Evolutionary conservation across 2,888 invertebrate species (phyloP).

Genomic region (Helicoverpa assulta): DNA sequence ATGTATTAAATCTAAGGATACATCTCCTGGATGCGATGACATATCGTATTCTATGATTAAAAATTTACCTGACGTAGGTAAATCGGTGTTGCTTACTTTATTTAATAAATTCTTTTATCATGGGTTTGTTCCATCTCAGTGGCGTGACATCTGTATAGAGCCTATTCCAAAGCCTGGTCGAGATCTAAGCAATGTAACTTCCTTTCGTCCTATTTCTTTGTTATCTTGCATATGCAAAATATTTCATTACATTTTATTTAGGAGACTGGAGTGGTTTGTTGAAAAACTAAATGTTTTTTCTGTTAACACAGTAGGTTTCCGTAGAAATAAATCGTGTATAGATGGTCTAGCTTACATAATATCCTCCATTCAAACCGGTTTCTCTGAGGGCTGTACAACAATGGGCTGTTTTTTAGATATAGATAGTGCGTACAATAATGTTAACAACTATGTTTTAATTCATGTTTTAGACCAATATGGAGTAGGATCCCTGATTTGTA

Average conservation of each 20-base stretch:
- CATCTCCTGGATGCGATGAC: conserved; percentile 35
- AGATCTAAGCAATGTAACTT: not conserved
- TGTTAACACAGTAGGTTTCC: too few species aligned
- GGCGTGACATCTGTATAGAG: conserved; percentile 3
- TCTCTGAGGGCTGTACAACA: too few species aligned
- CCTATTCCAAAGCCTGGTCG: conserved; percentile 10
- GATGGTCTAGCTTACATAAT: too few species aligned
- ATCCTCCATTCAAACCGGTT: too few species aligned
- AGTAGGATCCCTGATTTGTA: conserved; percentile 11
- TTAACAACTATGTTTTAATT: not conserved
- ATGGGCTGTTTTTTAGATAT: too few species aligned
- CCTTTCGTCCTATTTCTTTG: not conserved
- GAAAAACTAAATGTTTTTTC: too few species aligned
- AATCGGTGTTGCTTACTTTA: not conserved
- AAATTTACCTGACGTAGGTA: conserved; percentile 9
- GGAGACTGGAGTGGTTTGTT: too few species aligned
- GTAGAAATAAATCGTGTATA: too few species aligned
- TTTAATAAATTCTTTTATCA: not conserved
- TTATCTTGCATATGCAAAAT: too few species aligned
- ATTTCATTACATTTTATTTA: too few species aligned
- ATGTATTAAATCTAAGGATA: conserved; percentile 29
- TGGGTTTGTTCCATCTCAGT: conserved; percentile 1
- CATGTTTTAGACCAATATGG: not conserved
- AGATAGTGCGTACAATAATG: not conserved
- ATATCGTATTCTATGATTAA: conserved; percentile 35